phyloP scores from a whole-genome alignment of 2,797 vertebrate species.

The Anisognathus igniventris region DNA sequence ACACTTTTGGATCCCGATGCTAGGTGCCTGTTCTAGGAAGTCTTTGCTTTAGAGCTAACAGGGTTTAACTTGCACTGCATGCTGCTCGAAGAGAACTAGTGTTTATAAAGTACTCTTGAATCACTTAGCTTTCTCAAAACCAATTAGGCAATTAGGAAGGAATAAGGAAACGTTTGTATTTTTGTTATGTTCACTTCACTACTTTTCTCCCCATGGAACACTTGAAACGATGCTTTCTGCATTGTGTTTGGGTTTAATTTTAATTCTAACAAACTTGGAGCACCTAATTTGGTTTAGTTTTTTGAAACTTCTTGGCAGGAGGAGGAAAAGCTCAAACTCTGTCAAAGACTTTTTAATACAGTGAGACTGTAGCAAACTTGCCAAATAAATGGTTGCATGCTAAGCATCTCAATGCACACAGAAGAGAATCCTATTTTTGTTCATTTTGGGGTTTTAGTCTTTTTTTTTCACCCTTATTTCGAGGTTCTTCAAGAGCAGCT shows the following conservation, averaged over 20 bases:
- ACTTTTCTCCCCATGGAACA: neutral
- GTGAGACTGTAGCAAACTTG: neutral
- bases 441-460: constrained; percentile 8
- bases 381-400: neutral
- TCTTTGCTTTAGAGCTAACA: neutral
- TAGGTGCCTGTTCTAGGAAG: neutral
- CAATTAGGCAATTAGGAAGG: neutral
- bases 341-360: neutral
- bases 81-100: neutral
- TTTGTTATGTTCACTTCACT: neutral
- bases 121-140: neutral
- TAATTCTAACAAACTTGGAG: neutral
- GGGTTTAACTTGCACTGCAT: neutral
- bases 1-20: neutral
- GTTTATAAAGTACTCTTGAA: neutral
- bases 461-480: constrained; percentile 4
- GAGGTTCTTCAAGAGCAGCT: constrained; percentile 37
- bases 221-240: neutral
- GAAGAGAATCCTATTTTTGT: neutral
- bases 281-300: neutral
- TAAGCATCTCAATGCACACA: neutral
- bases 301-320: neutral
- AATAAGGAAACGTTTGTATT: neutral
- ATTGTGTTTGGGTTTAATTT: neutral
- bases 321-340: neutral